phyloP scores from a whole-genome alignment of 2,113 vertebrate genomes.

The Chamaetylas fuelleborni region DNA sequence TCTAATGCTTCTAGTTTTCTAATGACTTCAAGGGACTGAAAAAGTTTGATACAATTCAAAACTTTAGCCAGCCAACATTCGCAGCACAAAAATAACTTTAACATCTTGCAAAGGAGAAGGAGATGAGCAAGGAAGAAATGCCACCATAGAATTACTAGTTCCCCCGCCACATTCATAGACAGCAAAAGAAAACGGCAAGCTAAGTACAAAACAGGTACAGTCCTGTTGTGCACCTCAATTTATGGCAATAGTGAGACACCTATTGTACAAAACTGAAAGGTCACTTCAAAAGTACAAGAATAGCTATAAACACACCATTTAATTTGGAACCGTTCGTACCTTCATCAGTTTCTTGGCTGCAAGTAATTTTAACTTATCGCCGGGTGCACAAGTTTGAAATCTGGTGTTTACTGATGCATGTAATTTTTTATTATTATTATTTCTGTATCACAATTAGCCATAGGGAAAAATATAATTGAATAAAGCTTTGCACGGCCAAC shows the following conservation, averaged over 20 bases:
- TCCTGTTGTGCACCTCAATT: not conserved
- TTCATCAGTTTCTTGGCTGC: not conserved
- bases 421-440: not conserved
- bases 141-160: not conserved
- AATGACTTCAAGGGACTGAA: not conserved
- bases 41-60: not conserved
- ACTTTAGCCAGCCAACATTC: not conserved
- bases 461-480: not conserved
- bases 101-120: not conserved
- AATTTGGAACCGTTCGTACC: not conserved
- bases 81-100: not conserved
- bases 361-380: not conserved
- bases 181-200: not conserved
- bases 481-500: not conserved
- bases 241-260: slow-evolving; percentile 59
- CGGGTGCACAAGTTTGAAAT: not conserved
- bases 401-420: not conserved
- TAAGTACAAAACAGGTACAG: not conserved
- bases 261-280: slow-evolving; percentile 39
- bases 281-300: not conserved
- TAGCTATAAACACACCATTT: not conserved
- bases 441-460: not conserved
- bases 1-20: not conserved
- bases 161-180: not conserved
- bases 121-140: not conserved